Evolutionary conservation across 1,140 invertebrate genomes (phyloP), one percentile per base, ranked within the genome.

Genomic region (Bactericera cockerelli): DNA sequence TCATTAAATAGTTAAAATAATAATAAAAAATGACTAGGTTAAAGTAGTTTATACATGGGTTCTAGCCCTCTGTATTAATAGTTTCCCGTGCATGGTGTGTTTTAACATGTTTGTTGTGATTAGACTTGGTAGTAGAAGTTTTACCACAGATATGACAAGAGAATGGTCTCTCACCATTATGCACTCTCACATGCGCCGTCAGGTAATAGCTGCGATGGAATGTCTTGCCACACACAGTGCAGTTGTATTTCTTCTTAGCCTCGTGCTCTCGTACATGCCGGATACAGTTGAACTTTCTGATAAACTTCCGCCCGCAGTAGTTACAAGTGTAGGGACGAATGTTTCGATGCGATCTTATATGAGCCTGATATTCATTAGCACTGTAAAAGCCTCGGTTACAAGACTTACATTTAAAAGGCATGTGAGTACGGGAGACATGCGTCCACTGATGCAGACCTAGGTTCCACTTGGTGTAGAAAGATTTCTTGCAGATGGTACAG

Each of bases 251-350:
- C 74, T 95, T 95, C 58, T 82, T 87, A 57, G 82, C 84, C 59
- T 89, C 87, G 72, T 97, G 92, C 67, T 93, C 90, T 36, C 87
- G 79, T 3, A 91, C 84, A 70, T 95, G 93, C 39, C 90, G 79
- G 67, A 91, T 79, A 67, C 93, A 87, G 69, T 93, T 94, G 69
- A 90, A 92, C 68, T 93, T 92, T 21, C 89, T 79, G 57, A 91
- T 93, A 70, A 97, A 96, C 67, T 91, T 86, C 53, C 89, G 88
- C 25, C 89, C 92, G 70, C 93, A 96, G 69, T 90, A 86, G 67
- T 94, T 93, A 70, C 89, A 93, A 1, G 87, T 89, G 70, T 89
- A 93, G 1, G 86, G 86, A 58, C 82, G 78, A 33, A 87, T 79
- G 57, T 84, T 82, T 61, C 82, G 81, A 72, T 89, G 87, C 25